These are phyloP conservation scores for Agonopterix heracliana DNA, from an alignment of 2,888 invertebrate species.

Conservation along the genomic window DNA sequence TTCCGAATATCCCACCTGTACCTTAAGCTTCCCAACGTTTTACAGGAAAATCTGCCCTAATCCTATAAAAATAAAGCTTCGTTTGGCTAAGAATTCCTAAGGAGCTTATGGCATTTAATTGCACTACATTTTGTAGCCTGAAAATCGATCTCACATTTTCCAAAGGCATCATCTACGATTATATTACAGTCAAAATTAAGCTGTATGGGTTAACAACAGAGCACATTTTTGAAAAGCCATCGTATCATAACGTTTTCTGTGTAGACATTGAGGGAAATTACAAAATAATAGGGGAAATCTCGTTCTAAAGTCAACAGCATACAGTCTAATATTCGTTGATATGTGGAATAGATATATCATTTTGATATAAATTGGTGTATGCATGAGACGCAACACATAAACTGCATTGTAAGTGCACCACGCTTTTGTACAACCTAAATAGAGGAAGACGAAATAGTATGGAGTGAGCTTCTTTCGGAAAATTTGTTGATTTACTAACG, in stretches of 20 bases:
- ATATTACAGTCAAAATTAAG: slow-evolving; percentile 17
- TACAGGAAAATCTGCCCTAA: slow-evolving; percentile 25
- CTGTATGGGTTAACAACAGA: slow-evolving; percentile 13
- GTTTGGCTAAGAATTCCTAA: slow-evolving; percentile 5
- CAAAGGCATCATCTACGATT: slow-evolving; percentile 24
- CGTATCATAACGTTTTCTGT: slow-evolving; percentile 19
- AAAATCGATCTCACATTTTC: slow-evolving; percentile 37
- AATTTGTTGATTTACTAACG: no score
- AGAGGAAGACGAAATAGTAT: slow-evolving; percentile 28
- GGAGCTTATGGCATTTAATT: slow-evolving; percentile 25
- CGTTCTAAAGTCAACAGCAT: slow-evolving; percentile 13
- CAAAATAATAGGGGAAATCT: slow-evolving; percentile 29
- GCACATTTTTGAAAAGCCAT: background rate
- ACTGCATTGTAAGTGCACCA: slow-evolving; percentile 64
- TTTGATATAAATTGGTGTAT: slow-evolving; percentile 48
- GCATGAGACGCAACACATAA: slow-evolving; percentile 61
- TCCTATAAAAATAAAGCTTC: background rate
- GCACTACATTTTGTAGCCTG: slow-evolving; percentile 42
- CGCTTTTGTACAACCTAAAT: slow-evolving; percentile 59
- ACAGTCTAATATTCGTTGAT: slow-evolving; percentile 41
- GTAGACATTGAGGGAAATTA: slow-evolving; percentile 34
- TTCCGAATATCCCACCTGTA: slow-evolving; percentile 24
- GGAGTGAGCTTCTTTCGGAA: slow-evolving; percentile 32
- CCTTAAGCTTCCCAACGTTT: slow-evolving; percentile 14
- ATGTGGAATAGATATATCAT: slow-evolving; percentile 30